Conservation (phyloP, 2,797 vertebrate species). For the Periophthalmus magnuspinnatus region DNA sequence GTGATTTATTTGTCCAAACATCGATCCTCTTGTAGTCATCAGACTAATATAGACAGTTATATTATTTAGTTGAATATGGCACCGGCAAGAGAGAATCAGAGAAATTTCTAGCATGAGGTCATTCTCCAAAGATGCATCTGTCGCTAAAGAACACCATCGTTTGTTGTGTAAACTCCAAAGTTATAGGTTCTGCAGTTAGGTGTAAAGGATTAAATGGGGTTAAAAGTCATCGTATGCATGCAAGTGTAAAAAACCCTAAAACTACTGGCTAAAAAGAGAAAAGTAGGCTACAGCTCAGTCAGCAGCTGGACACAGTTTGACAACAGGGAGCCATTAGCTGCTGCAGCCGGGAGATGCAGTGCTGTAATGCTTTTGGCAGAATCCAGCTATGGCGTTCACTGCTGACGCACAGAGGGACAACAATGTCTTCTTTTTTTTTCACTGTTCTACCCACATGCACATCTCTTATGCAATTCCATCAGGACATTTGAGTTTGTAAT, state of each 20-base stretch:
- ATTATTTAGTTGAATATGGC: slow-evolving; percentile 16
- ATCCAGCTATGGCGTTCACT: slow-evolving; percentile 43
- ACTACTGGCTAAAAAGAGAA: slow-evolving; percentile 34
- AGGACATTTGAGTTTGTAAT: slow-evolving; percentile 9
- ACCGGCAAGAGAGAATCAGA: slow-evolving; percentile 18
- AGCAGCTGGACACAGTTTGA: slow-evolving; percentile 59
- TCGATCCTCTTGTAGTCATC: neutral
- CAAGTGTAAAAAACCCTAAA: slow-evolving; percentile 15
- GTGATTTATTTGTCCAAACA: neutral
- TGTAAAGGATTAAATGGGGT: neutral
- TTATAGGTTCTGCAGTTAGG: slow-evolving; percentile 6
- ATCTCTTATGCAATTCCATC: slow-evolving; percentile 29
- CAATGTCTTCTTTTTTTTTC: slow-evolving; percentile 41
- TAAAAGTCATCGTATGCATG: slow-evolving; percentile 3
- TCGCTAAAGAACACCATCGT: neutral
- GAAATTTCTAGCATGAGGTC: slow-evolving; percentile 28
- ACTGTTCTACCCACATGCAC: slow-evolving; percentile 48
- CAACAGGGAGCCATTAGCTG: slow-evolving; percentile 65
- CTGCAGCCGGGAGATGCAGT: slow-evolving; percentile 45
- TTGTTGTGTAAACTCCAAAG: neutral
- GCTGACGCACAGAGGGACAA: slow-evolving; percentile 59
- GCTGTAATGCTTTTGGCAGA: slow-evolving; percentile 71
- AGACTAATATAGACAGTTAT: neutral
- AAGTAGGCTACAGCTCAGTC: slow-evolving; percentile 39
- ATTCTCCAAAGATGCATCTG: slow-evolving; percentile 12